Conservation (phyloP, 1,140 invertebrate genomes). For the Heliconius himera region DNA sequence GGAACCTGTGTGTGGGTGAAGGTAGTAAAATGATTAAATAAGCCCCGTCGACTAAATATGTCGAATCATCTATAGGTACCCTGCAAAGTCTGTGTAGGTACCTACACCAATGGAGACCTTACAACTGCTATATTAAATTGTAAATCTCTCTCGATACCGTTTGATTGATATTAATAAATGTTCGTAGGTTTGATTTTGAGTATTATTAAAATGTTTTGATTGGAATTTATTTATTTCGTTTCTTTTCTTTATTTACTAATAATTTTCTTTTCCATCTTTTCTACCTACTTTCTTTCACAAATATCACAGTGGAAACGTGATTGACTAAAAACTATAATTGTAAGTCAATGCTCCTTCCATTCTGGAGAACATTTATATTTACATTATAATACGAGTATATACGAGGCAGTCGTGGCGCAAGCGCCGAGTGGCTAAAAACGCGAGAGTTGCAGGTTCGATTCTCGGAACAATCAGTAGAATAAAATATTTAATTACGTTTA, state of each 20-base stretch:
- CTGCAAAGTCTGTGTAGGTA: not conserved
- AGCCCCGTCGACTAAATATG: constrained; percentile 23
- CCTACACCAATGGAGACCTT: not conserved
- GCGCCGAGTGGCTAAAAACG: too few relatives aligned
- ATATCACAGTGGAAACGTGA: too few relatives aligned
- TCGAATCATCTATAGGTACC: constrained; percentile 24
- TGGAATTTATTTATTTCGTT: not conserved
- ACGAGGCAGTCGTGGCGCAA: too few relatives aligned
- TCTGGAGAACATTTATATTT: too few relatives aligned
- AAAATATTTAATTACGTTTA: too few relatives aligned
- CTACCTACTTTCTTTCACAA: too few relatives aligned
- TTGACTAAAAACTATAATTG: too few relatives aligned
- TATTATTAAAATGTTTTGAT: not conserved
- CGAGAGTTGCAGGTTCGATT: too few relatives aligned
- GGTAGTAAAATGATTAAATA: constrained; percentile 32
- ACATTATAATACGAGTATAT: too few relatives aligned
- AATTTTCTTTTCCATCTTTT: too few relatives aligned
- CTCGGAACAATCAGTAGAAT: too few relatives aligned
- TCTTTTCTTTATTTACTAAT: not conserved
- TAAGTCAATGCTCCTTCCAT: too few relatives aligned
- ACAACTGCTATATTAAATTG: constrained; percentile 16
- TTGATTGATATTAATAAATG: constrained; percentile 3
- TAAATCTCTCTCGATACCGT: not conserved
- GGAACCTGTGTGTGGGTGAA: constrained; percentile 12
- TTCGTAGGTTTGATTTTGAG: not conserved